These are phyloP conservation scores for Enteromius afrohamiltoni DNA, from an alignment of 2,797 vertebrate genomes.

Conservation along the genomic window DNA sequence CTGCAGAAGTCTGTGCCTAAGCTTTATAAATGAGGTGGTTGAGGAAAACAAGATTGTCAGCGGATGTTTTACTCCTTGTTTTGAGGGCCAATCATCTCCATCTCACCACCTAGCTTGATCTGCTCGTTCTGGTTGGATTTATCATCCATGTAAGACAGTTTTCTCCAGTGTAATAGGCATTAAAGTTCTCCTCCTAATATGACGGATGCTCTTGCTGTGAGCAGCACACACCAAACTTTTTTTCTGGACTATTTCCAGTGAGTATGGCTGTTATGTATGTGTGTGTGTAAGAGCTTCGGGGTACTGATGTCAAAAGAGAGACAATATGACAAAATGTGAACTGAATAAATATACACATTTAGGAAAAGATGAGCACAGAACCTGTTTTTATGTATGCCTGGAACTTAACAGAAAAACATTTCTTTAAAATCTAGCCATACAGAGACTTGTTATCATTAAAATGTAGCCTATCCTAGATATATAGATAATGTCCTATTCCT, in stretches of 20 bases:
- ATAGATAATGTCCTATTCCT: neutral
- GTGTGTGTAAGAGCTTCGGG: neutral
- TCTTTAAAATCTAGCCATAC: neutral
- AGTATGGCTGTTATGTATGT: neutral
- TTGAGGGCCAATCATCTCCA: slow-evolving; percentile 39
- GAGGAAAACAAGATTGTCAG: slow-evolving; percentile 5
- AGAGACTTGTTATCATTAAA: neutral
- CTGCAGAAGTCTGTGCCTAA: neutral
- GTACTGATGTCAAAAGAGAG: slow-evolving; percentile 33
- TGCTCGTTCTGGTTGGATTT: slow-evolving; percentile 16
- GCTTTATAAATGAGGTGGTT: neutral
- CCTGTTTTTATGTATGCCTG: neutral
- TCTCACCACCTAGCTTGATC: slow-evolving; percentile 41
- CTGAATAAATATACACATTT: neutral
- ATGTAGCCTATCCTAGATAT: neutral
- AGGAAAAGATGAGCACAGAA: neutral
- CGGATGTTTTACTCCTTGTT: slow-evolving; percentile 30
- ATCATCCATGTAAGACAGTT: slow-evolving; percentile 48
- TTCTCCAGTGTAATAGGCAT: slow-evolving; percentile 33
- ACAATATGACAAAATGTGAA: neutral
- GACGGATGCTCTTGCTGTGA: slow-evolving; percentile 63
- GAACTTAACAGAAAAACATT: neutral
- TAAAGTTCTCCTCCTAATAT: slow-evolving; percentile 44
- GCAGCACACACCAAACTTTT: slow-evolving; percentile 55
- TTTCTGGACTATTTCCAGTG: neutral